Conservation (phyloP, 1,140 invertebrate genomes). For the Tribolium madens region DNA sequence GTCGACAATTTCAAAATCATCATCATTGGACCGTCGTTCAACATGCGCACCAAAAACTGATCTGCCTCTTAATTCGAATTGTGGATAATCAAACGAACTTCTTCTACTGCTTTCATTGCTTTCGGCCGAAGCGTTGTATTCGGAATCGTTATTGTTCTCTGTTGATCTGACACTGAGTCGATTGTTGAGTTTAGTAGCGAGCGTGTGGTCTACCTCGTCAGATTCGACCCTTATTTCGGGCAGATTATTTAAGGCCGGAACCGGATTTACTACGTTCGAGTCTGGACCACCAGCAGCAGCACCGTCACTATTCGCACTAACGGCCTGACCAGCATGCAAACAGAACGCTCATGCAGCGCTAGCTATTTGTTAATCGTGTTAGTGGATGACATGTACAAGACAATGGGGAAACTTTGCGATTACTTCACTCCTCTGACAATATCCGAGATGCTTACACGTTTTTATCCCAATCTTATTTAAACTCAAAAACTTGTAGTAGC, state of each 20-base stretch:
- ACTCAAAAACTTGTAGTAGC: too few relatives aligned
- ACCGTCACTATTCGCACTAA: slow-evolving; percentile 33
- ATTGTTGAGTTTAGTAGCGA: slow-evolving; percentile 25
- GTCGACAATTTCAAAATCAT: slow-evolving; percentile 40
- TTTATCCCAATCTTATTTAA: too few relatives aligned
- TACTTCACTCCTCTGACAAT: neutral
- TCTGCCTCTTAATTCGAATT: slow-evolving; percentile 50
- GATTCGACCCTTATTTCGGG: slow-evolving; percentile 22
- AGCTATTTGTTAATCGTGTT: slow-evolving; percentile 32
- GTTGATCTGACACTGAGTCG: slow-evolving; percentile 42
- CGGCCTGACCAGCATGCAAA: slow-evolving; percentile 52
- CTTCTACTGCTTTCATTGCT: slow-evolving; percentile 58
- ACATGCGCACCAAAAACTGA: slow-evolving; percentile 31
- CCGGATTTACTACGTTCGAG: neutral
- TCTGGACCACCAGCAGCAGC: slow-evolving; percentile 10
- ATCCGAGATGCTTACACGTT: neutral
- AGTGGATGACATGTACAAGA: slow-evolving; percentile 37
- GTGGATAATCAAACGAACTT: slow-evolving; percentile 53
- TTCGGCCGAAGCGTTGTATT: slow-evolving; percentile 63
- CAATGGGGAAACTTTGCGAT: neutral
- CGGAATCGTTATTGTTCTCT: slow-evolving; percentile 57
- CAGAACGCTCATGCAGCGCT: slow-evolving; percentile 49
- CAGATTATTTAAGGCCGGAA: slow-evolving; percentile 5
- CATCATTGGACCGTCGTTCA: neutral
- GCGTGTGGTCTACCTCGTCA: slow-evolving; percentile 2